phyloP scores from a whole-genome alignment of 2,888 invertebrate genomes.

The Zaprionus obscuricornis region DNA sequence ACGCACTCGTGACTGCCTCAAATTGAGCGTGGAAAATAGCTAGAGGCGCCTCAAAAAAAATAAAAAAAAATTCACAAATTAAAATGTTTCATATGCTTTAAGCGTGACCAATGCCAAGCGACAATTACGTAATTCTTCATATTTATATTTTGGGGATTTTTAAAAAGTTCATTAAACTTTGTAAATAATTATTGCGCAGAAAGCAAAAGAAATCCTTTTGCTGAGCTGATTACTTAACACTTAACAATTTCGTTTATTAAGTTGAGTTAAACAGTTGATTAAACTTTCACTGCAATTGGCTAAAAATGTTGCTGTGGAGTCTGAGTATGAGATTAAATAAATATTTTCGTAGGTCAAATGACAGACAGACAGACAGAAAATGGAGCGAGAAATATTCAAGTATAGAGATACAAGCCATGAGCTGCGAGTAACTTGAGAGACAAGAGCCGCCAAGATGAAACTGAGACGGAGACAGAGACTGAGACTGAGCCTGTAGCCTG shows the following conservation, averaged over 20 bases:
- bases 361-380: slow-evolving; percentile 64
- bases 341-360: slow-evolving; percentile 75
- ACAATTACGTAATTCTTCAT: slow-evolving; percentile 37
- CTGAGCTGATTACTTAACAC: too few species aligned
- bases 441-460: neutral
- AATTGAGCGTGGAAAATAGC: slow-evolving; percentile 74
- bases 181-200: too few species aligned
- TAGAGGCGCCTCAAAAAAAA: slow-evolving; percentile 26
- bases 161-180: slow-evolving; percentile 45
- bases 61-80: too few species aligned
- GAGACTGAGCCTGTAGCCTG: slow-evolving; percentile 15
- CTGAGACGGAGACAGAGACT: slow-evolving; percentile 1
- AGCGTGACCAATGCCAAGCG: slow-evolving; percentile 42
- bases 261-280: too few species aligned
- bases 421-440: slow-evolving; percentile 19
- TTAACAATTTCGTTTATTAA: too few species aligned
- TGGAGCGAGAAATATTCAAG: slow-evolving; percentile 37
- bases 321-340: slow-evolving; percentile 55
- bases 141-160: neutral
- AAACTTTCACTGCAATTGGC: slow-evolving; percentile 55
- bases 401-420: slow-evolving; percentile 29
- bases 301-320: slow-evolving; percentile 33
- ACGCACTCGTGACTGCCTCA: slow-evolving; percentile 55
- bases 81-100: slow-evolving; percentile 45
- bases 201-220: too few species aligned